These are phyloP conservation scores for Chlorospingus flavigularis DNA, from an alignment of 2,797 vertebrate species.

Conservation along the genomic window DNA sequence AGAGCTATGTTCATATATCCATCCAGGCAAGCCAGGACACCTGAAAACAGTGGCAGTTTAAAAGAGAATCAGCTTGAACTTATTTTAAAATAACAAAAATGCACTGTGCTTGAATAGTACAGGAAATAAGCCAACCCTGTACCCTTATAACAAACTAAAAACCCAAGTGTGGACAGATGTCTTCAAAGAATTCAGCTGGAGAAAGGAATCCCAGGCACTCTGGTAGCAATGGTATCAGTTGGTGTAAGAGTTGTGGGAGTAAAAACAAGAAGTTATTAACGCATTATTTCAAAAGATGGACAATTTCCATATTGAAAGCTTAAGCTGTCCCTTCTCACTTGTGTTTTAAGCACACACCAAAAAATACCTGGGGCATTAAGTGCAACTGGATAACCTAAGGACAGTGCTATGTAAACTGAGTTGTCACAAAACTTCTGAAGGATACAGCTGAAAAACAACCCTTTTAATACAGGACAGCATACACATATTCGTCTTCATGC, in stretches of 20 bases:
- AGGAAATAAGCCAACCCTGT: background rate
- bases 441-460: background rate
- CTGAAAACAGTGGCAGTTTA: conserved; percentile 68
- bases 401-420: background rate
- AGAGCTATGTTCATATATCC: conserved; percentile 99
- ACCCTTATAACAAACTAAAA: background rate
- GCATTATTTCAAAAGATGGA: background rate
- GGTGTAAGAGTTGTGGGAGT: background rate
- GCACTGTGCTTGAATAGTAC: background rate
- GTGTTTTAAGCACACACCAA: background rate
- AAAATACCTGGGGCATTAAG: background rate
- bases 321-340: background rate
- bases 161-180: background rate
- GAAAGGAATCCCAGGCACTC: background rate
- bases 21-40: conserved; percentile 96
- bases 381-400: background rate
- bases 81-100: background rate
- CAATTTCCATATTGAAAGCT: background rate
- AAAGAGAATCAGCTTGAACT: background rate
- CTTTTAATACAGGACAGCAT: background rate
- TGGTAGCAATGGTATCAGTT: background rate
- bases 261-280: background rate
- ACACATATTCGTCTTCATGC: background rate
- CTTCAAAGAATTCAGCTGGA: background rate
- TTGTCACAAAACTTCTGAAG: background rate